Conservation (phyloP, 30 jellyfish, hydroid and myxozoan genomes). For the Aurelia coerulea region DNA sequence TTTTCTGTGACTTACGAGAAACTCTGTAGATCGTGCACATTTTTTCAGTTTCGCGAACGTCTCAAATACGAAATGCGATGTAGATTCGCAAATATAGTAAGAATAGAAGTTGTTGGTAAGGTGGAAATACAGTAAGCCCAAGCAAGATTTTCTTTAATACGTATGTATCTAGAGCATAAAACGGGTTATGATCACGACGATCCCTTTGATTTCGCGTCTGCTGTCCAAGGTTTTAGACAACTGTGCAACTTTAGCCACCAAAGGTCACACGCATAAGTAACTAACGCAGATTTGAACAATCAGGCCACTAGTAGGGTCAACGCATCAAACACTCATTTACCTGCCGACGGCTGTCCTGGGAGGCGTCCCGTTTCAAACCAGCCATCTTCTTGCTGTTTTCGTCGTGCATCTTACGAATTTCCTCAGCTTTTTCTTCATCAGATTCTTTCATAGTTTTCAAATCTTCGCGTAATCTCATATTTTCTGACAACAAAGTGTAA, state of each 20-base stretch:
- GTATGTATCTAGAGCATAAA: neutral
- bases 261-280: slow-evolving; percentile 25
- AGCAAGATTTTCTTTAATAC: too few relatives aligned
- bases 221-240: neutral
- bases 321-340: slow-evolving; percentile 48
- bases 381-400: slow-evolving; percentile 55
- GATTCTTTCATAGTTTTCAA: slow-evolving; percentile 41
- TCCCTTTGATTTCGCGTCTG: neutral
- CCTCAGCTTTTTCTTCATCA: slow-evolving; percentile 71
- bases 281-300: slow-evolving; percentile 45
- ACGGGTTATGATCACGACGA: neutral
- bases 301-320: slow-evolving; percentile 65
- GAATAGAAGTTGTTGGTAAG: too few relatives aligned
- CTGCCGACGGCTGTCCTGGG: slow-evolving; percentile 85
- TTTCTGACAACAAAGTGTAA: slow-evolving; percentile 56
- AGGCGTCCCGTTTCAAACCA: slow-evolving; percentile 70
- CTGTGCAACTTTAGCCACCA: neutral
- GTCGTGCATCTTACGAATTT: slow-evolving; percentile 55
- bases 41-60: too few relatives aligned
- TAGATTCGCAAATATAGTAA: too few relatives aligned
- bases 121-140: too few relatives aligned
- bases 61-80: too few relatives aligned
- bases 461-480: slow-evolving; percentile 58
- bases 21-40: too few relatives aligned
- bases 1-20: too few relatives aligned